phyloP scores from a whole-genome alignment of 2,797 vertebrate species.

The Schizopygopsis malacanthus region DNA sequence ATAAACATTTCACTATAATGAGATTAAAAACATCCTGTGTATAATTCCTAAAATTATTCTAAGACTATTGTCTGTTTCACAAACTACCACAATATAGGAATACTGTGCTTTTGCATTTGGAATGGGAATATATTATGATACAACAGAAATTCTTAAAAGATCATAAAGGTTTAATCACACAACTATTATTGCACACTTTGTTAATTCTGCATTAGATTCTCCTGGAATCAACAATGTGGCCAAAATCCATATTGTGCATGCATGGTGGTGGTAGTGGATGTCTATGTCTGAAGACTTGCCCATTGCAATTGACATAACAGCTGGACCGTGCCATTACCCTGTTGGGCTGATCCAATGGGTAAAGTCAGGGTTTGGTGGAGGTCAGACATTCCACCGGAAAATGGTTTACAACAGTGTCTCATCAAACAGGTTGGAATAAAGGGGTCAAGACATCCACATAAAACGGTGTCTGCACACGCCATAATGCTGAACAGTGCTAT shows the following conservation, averaged over 20 bases:
- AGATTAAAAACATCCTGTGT: slow-evolving; percentile 5
- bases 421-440: slow-evolving; percentile 22
- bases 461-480: slow-evolving; percentile 5
- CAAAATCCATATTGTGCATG: neutral
- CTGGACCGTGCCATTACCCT: slow-evolving; percentile 10
- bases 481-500: slow-evolving; percentile 2
- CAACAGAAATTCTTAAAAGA: neutral
- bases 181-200: neutral
- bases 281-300: neutral
- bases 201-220: neutral
- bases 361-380: slow-evolving; percentile 26
- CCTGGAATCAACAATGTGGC: neutral
- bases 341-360: slow-evolving; percentile 5
- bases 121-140: neutral
- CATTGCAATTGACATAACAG: slow-evolving; percentile 11
- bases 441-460: slow-evolving; percentile 22
- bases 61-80: neutral
- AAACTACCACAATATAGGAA: neutral
- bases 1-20: slow-evolving; percentile 20
- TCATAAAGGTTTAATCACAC: neutral
- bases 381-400: slow-evolving; percentile 19
- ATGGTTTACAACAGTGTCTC: slow-evolving; percentile 4
- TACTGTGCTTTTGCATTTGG: neutral
- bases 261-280: neutral
- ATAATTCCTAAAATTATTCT: neutral